phyloP scores from a whole-genome alignment of 2,888 invertebrate genomes.

The Noctua janthina region DNA sequence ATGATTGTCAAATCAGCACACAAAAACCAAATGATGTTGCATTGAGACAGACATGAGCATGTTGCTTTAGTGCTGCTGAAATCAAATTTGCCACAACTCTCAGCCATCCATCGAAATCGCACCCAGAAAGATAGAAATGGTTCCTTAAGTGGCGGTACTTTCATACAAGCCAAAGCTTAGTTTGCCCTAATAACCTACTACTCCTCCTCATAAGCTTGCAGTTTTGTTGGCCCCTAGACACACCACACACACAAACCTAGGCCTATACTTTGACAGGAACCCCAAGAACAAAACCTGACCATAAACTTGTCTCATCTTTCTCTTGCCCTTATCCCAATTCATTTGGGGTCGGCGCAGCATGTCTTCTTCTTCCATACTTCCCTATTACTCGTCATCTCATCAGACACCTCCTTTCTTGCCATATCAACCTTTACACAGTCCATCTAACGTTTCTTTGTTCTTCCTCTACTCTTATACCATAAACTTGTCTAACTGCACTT shows the following conservation, averaged over 20 bases:
- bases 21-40: not conserved
- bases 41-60: not conserved
- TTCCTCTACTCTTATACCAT: not conserved
- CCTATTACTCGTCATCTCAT: no score
- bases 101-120: not conserved
- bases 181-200: not conserved
- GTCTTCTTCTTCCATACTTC: no score
- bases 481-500: constrained; percentile 9
- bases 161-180: not conserved
- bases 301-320: constrained; percentile 1
- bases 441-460: no score
- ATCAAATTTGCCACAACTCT: not conserved
- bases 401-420: no score
- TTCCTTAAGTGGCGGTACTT: not conserved
- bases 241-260: not conserved
- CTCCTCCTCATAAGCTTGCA: not conserved
- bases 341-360: no score
- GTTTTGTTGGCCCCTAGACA: not conserved
- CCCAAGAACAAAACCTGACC: not conserved
- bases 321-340: no score
- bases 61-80: not conserved
- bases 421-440: no score
- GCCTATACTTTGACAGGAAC: not conserved
- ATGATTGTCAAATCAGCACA: not conserved
- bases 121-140: not conserved